Conservation (phyloP, 92 coral and sea anemone genomes). For the Heteractis magnifica region DNA sequence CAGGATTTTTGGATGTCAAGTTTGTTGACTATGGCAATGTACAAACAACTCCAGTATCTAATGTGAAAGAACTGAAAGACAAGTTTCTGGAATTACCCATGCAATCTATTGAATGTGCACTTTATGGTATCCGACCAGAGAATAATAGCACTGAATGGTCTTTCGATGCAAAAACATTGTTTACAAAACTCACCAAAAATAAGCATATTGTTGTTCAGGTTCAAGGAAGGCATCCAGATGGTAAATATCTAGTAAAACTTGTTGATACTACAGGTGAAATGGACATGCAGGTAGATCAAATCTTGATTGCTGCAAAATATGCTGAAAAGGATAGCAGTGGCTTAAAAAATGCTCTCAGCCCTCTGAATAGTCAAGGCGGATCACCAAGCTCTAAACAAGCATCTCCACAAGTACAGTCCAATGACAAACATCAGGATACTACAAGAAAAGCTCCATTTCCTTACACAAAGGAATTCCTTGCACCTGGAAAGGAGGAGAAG, state of each 20-base stretch:
- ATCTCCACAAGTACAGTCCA: not conserved
- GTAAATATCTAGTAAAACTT: slow-evolving; percentile 68
- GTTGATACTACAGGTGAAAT: slow-evolving; percentile 86
- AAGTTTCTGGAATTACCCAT: slow-evolving; percentile 64
- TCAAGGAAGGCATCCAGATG: slow-evolving; percentile 36
- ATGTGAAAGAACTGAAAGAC: slow-evolving; percentile 70
- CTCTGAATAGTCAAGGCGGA: not conserved
- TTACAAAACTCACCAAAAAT: slow-evolving; percentile 64
- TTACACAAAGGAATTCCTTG: slow-evolving; percentile 49
- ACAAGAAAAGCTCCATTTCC: not conserved
- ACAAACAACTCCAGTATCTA: slow-evolving; percentile 70
- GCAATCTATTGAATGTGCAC: slow-evolving; percentile 78
- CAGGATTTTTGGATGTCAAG: slow-evolving; percentile 81
- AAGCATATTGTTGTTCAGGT: slow-evolving; percentile 84
- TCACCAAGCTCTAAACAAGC: slow-evolving; percentile 6
- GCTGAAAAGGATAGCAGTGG: slow-evolving; percentile 53
- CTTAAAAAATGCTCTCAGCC: not conserved
- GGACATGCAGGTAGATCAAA: slow-evolving; percentile 79
- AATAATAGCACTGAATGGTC: slow-evolving; percentile 69
- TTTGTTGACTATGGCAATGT: slow-evolving; percentile 95
- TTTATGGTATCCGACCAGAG: slow-evolving; percentile 71
- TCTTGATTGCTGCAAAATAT: slow-evolving; percentile 80
- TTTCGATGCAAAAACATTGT: slow-evolving; percentile 62
- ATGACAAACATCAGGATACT: not conserved
- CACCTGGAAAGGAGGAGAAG: slow-evolving; percentile 67